Conservation (phyloP, 2,797 vertebrate species). For the Hapalemur alaotrensis region DNA sequence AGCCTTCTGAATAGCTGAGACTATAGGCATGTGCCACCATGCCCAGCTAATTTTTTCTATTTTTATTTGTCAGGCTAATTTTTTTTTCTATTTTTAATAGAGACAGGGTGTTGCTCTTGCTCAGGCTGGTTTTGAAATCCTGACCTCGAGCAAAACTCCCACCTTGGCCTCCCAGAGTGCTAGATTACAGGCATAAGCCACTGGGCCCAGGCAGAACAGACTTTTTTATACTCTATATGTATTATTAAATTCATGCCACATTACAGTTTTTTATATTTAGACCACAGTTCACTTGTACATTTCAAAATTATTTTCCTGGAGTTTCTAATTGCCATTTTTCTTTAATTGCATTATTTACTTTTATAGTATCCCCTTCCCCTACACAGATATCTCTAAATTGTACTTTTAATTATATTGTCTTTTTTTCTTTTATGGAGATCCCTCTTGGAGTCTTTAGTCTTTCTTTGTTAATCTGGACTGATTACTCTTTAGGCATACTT, state of each 20-base stretch:
- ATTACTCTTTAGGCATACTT: background rate
- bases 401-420: background rate
- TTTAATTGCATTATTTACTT: conserved; percentile 12
- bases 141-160: too few relatives aligned
- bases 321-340: background rate
- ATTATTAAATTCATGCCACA: background rate
- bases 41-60: too few relatives aligned
- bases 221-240: background rate
- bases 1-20: too few relatives aligned
- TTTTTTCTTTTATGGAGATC: background rate
- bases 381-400: background rate
- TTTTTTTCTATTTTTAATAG: too few relatives aligned
- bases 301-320: background rate
- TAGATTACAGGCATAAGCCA: too few relatives aligned
- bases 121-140: too few relatives aligned
- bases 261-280: background rate
- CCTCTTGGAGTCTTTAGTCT: background rate
- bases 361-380: background rate
- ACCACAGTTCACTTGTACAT: background rate
- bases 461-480: background rate
- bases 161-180: too few relatives aligned
- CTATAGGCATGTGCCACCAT: too few relatives aligned
- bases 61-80: too few relatives aligned
- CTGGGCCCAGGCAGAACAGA: background rate
- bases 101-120: too few relatives aligned